A percentile compares a stretch with the other conserved stretches of the same genome.
Evolutionary conservation across 2,113 vertebrate genomes (phyloP).

Genomic region (Brachypodius melanocephalos): DNA sequence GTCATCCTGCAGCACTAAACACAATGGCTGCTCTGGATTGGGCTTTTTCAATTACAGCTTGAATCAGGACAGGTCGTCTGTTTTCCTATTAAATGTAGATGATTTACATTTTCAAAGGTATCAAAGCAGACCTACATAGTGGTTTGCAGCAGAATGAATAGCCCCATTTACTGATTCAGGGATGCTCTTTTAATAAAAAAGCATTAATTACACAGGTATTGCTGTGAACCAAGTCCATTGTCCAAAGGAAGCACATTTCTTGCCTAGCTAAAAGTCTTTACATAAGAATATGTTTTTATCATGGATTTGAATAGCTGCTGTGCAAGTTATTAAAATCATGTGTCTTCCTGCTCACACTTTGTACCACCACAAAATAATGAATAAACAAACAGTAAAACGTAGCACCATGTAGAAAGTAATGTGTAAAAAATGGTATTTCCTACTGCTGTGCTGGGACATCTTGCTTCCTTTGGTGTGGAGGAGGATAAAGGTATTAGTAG

Average conservation of each 20-base stretch:
- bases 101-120: not conserved
- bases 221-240: conserved; percentile 47
- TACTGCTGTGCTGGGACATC: not conserved
- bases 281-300: conserved; percentile 1
- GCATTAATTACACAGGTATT: not conserved
- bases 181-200: not conserved
- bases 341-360: conserved; percentile 35
- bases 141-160: not conserved
- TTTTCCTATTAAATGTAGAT: not conserved
- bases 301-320: conserved; percentile 38
- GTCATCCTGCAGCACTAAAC: not conserved
- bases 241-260: conserved; percentile 36
- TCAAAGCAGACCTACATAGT: not conserved
- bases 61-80: not conserved
- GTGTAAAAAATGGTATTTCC: not conserved
- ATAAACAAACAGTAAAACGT: conserved; percentile 50
- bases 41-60: not conserved
- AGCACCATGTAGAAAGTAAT: conserved; percentile 42
- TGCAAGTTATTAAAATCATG: conserved; percentile 44
- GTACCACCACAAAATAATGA: not conserved
- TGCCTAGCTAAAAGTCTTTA: conserved; percentile 12
- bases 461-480: not conserved
- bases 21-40: not conserved
- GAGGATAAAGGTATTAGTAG: not conserved
- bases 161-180: not conserved